Evolutionary conservation across 2,797 vertebrate genomes (phyloP).

Genomic region (Sphaeramia orbicularis): DNA sequence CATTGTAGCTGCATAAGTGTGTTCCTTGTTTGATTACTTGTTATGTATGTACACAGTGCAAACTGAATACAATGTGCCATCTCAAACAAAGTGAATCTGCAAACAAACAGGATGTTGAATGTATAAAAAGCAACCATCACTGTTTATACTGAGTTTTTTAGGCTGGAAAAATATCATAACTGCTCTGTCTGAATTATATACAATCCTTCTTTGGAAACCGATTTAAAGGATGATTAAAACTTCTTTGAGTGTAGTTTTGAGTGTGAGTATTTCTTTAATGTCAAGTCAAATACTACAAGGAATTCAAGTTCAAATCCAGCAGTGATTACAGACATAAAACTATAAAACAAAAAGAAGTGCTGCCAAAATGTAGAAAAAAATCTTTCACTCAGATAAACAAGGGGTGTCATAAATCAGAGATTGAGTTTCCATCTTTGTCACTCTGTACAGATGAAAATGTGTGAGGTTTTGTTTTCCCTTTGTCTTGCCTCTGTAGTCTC

Average conservation of each 20-base stretch:
- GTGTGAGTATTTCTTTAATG: slow-evolving; percentile 56
- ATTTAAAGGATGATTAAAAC: slow-evolving; percentile 67
- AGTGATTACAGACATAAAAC: slow-evolving; percentile 3
- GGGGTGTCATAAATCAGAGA: slow-evolving; percentile 47
- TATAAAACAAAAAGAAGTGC: too few species aligned
- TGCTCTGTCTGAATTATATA: slow-evolving; percentile 27
- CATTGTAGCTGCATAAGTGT: slow-evolving; percentile 15
- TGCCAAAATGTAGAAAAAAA: too few species aligned
- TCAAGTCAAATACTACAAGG: background rate
- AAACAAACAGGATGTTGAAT: slow-evolving; percentile 24
- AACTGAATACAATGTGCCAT: slow-evolving; percentile 44
- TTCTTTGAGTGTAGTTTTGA: slow-evolving; percentile 38
- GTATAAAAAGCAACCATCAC: slow-evolving; percentile 6
- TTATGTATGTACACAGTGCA: slow-evolving; percentile 26
- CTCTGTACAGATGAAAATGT: slow-evolving; percentile 42
- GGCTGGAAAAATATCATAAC: slow-evolving; percentile 21
- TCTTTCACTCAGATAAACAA: background rate
- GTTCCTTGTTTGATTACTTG: slow-evolving; percentile 9
- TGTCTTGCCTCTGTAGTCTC: slow-evolving; percentile 52
- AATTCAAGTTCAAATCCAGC: background rate
- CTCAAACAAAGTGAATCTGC: slow-evolving; percentile 22
- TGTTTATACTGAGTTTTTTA: slow-evolving; percentile 44
- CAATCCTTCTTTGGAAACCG: slow-evolving; percentile 45
- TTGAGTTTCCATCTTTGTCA: slow-evolving; percentile 39
- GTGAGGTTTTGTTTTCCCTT: slow-evolving; percentile 59